Evolutionary conservation across 2,113 vertebrate genomes (phyloP).

Genomic region (Spermophilus dauricus): DNA sequence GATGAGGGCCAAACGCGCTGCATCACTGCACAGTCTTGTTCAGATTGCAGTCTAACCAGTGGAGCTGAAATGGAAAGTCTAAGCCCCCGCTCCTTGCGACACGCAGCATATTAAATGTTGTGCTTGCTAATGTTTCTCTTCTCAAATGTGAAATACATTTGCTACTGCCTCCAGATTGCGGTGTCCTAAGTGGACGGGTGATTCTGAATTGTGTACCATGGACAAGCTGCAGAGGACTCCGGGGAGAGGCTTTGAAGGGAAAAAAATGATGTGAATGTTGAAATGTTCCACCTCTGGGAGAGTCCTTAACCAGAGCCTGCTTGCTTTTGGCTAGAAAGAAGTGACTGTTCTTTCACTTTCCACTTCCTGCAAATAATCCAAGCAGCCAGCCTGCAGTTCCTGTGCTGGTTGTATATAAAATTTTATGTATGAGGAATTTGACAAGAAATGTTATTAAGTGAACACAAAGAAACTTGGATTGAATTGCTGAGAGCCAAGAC

Average conservation of each 20-base stretch:
- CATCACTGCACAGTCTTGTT: constrained; percentile 54
- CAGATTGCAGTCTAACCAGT: constrained; percentile 28
- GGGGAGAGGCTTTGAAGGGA: constrained; percentile 41
- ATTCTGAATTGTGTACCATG: constrained; percentile 49
- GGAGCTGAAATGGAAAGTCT: constrained; percentile 37
- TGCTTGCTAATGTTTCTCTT: constrained; percentile 47
- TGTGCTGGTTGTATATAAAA: background rate
- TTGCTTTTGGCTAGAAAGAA: constrained; percentile 23
- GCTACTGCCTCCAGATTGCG: background rate
- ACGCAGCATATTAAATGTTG: constrained; percentile 43
- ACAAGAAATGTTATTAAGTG: constrained; percentile 64
- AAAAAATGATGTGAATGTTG: constrained; percentile 20
- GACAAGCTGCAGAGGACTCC: constrained; percentile 14
- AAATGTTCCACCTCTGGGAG: background rate
- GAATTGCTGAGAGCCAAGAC: background rate
- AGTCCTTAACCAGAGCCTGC: constrained; percentile 14
- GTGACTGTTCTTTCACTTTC: background rate
- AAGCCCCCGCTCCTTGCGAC: background rate
- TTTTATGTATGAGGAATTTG: constrained; percentile 42
- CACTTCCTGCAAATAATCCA: constrained; percentile 36
- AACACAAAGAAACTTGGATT: constrained; percentile 47
- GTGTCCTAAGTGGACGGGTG: constrained; percentile 27
- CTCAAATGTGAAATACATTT: constrained; percentile 62
- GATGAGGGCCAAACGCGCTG: constrained; percentile 3
- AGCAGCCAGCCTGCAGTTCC: background rate